Conservation (phyloP, 2,888 invertebrate species). For the Proisotoma minuta region DNA sequence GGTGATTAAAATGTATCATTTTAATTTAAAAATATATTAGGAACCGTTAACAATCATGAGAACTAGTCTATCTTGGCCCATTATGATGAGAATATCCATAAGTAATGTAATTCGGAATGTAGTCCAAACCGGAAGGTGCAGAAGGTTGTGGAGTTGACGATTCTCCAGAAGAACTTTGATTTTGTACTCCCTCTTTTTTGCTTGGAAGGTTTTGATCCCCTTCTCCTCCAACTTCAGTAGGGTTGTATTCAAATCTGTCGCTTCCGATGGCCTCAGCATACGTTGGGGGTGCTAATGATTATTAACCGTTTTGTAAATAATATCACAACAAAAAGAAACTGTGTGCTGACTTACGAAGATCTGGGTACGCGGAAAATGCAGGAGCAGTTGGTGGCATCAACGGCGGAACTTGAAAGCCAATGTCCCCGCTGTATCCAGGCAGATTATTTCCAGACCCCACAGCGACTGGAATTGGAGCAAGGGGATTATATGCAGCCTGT, state of each 20-base stretch:
- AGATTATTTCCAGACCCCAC: background rate
- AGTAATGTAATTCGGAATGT: background rate
- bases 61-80: too few species aligned
- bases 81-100: background rate
- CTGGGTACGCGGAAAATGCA: conserved; percentile 25
- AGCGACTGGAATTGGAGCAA: conserved; percentile 52
- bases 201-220: background rate
- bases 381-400: conserved; percentile 31
- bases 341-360: conserved; percentile 26
- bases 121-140: background rate
- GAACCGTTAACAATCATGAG: too few species aligned
- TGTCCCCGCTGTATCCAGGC: background rate
- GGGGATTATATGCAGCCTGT: background rate
- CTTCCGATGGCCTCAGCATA: conserved; percentile 24
- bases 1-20: too few species aligned
- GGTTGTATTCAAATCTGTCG: conserved; percentile 1
- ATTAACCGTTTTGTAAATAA: background rate
- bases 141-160: background rate
- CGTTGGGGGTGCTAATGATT: conserved; percentile 24
- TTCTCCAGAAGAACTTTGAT: background rate
- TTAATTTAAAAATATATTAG: too few species aligned
- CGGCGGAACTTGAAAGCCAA: background rate
- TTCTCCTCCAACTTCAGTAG: background rate
- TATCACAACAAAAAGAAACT: background rate
- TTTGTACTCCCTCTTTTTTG: background rate